Conservation (phyloP, 1,140 invertebrate genomes). For the Calephelis virginiensis region DNA sequence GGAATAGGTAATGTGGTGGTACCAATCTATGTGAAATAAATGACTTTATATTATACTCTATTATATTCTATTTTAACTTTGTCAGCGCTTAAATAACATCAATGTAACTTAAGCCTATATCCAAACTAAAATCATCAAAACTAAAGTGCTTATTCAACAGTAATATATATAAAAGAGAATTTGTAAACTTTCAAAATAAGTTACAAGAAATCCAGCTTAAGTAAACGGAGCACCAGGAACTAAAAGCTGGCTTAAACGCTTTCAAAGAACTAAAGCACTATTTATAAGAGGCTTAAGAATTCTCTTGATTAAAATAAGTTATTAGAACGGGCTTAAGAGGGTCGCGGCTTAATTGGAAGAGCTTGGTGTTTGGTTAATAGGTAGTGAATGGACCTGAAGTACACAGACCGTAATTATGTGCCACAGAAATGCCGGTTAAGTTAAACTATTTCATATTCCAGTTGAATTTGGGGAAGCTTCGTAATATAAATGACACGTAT, state of each 20-base stretch:
- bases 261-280: constrained; percentile 21
- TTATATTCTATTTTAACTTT: too few relatives aligned
- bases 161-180: constrained; percentile 20
- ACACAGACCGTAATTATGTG: neutral
- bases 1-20: too few relatives aligned
- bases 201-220: constrained; percentile 21
- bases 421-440: too few relatives aligned
- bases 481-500: too few relatives aligned
- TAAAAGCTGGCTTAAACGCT: constrained; percentile 24
- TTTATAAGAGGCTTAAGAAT: constrained; percentile 25
- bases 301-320: constrained; percentile 25
- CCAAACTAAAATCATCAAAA: neutral
- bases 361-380: constrained; percentile 4
- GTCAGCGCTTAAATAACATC: neutral
- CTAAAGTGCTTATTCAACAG: neutral
- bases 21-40: too few relatives aligned
- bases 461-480: too few relatives aligned
- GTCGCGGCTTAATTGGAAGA: constrained; percentile 15
- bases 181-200: constrained; percentile 21
- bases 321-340: constrained; percentile 22
- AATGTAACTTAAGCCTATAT: neutral
- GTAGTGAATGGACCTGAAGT: neutral
- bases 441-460: too few relatives aligned
- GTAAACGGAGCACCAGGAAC: constrained; percentile 19
- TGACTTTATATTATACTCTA: too few relatives aligned